Evolutionary conservation across 2,113 vertebrate species (phyloP).

Genomic region (Rhynchomys soricoides): DNA sequence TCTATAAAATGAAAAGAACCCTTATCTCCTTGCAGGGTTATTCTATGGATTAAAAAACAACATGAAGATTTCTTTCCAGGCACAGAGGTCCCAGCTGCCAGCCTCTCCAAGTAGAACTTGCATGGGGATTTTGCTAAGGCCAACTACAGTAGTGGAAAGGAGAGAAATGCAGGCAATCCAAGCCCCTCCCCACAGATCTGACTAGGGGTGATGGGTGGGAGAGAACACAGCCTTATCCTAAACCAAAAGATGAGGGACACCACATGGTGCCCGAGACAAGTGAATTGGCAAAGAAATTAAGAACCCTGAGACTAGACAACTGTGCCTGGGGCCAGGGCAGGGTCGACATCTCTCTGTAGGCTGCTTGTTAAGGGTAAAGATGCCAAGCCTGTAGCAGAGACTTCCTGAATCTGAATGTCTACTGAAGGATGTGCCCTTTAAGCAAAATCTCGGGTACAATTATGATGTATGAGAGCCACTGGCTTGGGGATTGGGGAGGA

Average conservation of each 20-base stretch:
- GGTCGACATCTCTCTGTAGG: neutral
- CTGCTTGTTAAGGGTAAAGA: neutral
- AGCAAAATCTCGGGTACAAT: neutral
- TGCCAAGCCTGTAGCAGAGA: neutral
- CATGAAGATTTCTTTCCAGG: neutral
- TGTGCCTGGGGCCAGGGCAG: neutral
- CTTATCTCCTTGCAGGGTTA: neutral
- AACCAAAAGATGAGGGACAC: neutral
- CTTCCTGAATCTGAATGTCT: neutral
- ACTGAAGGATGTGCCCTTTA: neutral
- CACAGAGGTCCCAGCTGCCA: neutral
- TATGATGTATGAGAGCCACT: neutral
- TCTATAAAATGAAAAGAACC: neutral
- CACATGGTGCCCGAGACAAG: neutral
- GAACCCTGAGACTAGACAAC: neutral
- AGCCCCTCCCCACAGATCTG: neutral
- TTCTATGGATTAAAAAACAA: constrained; percentile 14
- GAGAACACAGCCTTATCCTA: neutral
- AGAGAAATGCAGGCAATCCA: neutral
- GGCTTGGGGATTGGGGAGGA: neutral
- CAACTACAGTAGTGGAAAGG: neutral
- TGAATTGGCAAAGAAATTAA: neutral
- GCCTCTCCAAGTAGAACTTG: neutral
- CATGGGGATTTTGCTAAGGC: neutral
- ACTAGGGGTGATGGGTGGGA: neutral